Evolutionary conservation across 2,888 invertebrate species (phyloP).

Genomic region (Yponomeuta malinellus): DNA sequence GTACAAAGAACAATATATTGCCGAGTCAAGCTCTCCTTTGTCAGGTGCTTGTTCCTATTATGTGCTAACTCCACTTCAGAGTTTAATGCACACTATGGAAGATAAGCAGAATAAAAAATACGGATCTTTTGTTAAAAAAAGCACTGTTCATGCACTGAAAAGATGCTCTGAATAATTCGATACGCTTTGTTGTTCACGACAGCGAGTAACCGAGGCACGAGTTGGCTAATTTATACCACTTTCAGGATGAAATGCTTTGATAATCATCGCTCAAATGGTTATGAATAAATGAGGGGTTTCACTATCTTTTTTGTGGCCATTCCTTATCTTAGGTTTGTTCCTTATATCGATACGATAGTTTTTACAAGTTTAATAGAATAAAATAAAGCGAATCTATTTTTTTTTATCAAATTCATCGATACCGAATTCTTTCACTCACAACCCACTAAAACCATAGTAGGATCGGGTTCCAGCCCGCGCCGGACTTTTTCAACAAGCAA

Average conservation of each 20-base stretch:
- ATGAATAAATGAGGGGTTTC: too few relatives aligned
- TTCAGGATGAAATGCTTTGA: too few relatives aligned
- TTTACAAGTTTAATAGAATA: too few relatives aligned
- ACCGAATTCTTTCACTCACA: too few relatives aligned
- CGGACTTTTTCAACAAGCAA: neutral
- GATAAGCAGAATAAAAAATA: neutral
- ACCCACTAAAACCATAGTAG: neutral
- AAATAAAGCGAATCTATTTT: too few relatives aligned
- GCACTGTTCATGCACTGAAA: constrained; percentile 7
- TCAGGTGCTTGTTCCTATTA: neutral
- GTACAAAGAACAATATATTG: neutral
- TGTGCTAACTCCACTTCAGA: neutral
- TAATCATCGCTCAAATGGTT: too few relatives aligned
- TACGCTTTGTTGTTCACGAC: constrained; percentile 5
- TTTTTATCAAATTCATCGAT: too few relatives aligned
- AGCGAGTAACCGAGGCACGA: neutral
- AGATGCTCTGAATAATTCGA: constrained; percentile 7
- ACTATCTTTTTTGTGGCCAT: too few relatives aligned
- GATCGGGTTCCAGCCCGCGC: neutral
- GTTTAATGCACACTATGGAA: neutral
- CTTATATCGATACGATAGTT: too few relatives aligned
- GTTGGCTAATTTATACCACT: neutral
- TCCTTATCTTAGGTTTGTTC: too few relatives aligned
- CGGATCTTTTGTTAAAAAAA: constrained; percentile 1
- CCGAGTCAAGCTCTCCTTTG: neutral